A percentile compares a stretch with the other conserved stretches of the same genome.
Evolutionary conservation across 2,888 invertebrate genomes (phyloP).

Genomic region (Pyrocoelia pectoralis): DNA sequence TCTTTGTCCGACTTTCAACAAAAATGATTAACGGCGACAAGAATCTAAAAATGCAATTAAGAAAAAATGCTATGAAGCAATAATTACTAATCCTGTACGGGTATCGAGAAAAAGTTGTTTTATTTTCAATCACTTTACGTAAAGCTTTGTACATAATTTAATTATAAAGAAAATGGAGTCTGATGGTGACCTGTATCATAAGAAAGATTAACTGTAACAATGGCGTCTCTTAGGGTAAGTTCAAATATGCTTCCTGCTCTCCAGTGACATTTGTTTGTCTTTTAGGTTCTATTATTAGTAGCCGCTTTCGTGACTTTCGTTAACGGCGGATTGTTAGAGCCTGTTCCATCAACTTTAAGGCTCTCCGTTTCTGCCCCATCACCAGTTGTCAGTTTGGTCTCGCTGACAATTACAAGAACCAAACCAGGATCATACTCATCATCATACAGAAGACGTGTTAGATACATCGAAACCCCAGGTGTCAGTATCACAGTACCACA

Average conservation of each 20-base stretch:
- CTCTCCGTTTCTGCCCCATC: background rate
- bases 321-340: background rate
- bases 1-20: no score
- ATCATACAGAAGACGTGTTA: slow-evolving; percentile 7
- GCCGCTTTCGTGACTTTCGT: background rate
- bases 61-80: no score
- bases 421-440: slow-evolving; percentile 2
- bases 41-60: no score
- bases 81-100: no score
- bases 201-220: no score
- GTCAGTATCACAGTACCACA: slow-evolving; percentile 7
- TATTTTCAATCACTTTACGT: no score
- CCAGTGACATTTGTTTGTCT: background rate
- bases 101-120: no score
- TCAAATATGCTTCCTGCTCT: background rate
- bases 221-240: background rate
- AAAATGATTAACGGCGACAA: no score
- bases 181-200: no score
- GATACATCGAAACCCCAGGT: slow-evolving; percentile 8
- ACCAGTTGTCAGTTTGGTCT: background rate
- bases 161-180: no score
- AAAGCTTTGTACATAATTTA: no score
- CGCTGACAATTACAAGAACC: background rate
- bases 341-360: background rate
- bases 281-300: background rate